A percentile compares a stretch with the other conserved stretches of the same genome.
These are phyloP conservation scores for Akabosia matsudoensis DNA, from an alignment of 1,140 invertebrate genomes.

Conservation along the genomic window DNA sequence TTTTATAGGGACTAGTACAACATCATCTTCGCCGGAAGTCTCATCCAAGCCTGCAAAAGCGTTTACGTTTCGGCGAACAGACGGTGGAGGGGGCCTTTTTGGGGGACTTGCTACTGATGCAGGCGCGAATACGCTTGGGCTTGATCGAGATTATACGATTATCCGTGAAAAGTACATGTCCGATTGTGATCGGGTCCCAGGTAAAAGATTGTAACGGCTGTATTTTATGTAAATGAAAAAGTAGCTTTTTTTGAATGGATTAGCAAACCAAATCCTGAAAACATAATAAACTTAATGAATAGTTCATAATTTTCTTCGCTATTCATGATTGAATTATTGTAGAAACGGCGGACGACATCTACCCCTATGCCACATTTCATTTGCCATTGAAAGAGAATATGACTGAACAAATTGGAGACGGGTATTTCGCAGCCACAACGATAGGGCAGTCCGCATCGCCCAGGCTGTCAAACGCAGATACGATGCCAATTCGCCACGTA, in stretches of 20 bases:
- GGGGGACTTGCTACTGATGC: constrained; percentile 41
- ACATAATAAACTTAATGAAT: too few relatives aligned
- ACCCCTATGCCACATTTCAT: constrained; percentile 64
- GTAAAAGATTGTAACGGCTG: too few relatives aligned
- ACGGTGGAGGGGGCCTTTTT: constrained; percentile 34
- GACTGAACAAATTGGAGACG: constrained; percentile 45
- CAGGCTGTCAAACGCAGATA: constrained; percentile 35
- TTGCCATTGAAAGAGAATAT: constrained; percentile 59
- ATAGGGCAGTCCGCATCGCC: not conserved
- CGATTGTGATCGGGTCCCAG: constrained; percentile 56
- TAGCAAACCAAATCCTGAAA: too few relatives aligned
- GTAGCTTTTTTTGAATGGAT: too few relatives aligned
- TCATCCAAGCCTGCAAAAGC: constrained; percentile 36
- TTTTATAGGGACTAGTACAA: not conserved
- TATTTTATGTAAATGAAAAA: too few relatives aligned
- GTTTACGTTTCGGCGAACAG: constrained; percentile 26
- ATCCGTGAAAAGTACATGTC: constrained; percentile 37
- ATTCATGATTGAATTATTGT: constrained; percentile 16
- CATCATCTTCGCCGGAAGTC: not conserved
- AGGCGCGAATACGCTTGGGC: constrained; percentile 21
- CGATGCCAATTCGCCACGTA: constrained; percentile 35
- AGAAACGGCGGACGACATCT: constrained; percentile 63
- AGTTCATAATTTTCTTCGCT: too few relatives aligned
- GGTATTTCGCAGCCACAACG: not conserved
- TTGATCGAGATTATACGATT: constrained; percentile 35